Conservation (phyloP, 2,113 vertebrate genomes). For the Myotis yumanensis region DNA sequence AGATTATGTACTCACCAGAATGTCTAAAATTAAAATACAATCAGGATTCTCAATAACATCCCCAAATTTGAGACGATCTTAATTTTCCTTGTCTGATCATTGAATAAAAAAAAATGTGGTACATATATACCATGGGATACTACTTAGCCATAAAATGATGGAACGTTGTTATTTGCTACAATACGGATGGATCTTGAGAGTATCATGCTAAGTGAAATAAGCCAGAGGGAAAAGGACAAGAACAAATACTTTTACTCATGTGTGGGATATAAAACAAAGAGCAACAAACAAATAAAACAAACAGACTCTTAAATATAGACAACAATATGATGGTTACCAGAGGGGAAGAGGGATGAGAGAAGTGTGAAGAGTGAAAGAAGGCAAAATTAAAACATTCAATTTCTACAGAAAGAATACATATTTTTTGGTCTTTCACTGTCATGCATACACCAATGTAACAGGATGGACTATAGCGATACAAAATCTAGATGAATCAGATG, state of each 20-base stretch:
- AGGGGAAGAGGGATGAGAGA: not conserved
- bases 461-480: not conserved
- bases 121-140: not conserved
- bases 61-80: not conserved
- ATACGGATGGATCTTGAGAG: not conserved
- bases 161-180: not conserved
- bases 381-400: not conserved
- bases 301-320: not conserved
- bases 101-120: not conserved
- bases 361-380: not conserved
- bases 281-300: not conserved
- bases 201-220: not conserved
- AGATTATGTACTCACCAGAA: not conserved
- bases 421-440: not conserved
- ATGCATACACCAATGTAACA: not conserved
- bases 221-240: not conserved
- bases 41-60: not conserved
- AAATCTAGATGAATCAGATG: not conserved
- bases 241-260: not conserved
- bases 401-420: not conserved
- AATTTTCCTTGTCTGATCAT: not conserved
- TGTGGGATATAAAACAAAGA: not conserved
- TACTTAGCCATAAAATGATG: not conserved
- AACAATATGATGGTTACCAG: not conserved
- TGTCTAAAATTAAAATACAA: not conserved